A percentile compares a stretch with the other conserved stretches of the same genome.
Conservation (phyloP, 2,888 invertebrate genomes). For the Meta bourneti region DNA sequence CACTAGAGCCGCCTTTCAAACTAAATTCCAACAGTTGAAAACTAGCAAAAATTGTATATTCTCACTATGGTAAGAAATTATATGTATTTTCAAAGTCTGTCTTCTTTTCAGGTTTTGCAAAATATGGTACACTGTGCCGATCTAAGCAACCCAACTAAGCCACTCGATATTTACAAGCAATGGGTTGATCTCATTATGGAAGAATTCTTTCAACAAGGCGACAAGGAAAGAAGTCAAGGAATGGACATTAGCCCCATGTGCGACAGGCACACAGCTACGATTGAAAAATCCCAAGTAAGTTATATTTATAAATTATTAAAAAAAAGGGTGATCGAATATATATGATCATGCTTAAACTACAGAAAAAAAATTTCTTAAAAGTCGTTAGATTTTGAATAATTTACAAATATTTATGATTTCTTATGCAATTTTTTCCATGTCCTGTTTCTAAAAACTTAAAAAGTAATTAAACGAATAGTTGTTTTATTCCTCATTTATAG, state of each 20-base stretch:
- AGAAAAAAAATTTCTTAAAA: neutral
- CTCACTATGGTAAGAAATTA: too few species aligned
- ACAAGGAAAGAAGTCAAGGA: conserved; percentile 95
- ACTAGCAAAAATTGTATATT: too few species aligned
- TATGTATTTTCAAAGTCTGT: neutral
- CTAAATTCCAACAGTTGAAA: too few species aligned
- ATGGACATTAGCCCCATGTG: conserved; percentile 99
- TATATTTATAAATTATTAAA: neutral
- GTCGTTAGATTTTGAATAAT: neutral
- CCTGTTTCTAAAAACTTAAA: too few species aligned
- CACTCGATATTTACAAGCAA: conserved; percentile 93
- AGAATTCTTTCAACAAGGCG: conserved; percentile 99
- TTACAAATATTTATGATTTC: too few species aligned
- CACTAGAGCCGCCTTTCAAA: too few species aligned
- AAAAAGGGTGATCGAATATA: neutral
- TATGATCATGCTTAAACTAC: neutral
- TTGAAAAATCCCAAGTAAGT: conserved; percentile 95
- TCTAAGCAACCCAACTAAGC: conserved; percentile 95
- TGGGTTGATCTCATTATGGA: conserved; percentile 98
- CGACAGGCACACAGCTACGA: conserved; percentile 96
- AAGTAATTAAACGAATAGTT: too few species aligned
- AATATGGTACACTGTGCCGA: conserved; percentile 99
- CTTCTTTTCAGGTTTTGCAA: conserved; percentile 89
- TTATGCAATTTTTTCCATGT: too few species aligned
- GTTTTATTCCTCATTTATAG: too few species aligned